Percentiles rank a stretch among this genome's conserved stretches.
phyloP scores from a whole-genome alignment of 37 sponge, comb jelly and placozoan genomes.

The Ianthella basta region DNA sequence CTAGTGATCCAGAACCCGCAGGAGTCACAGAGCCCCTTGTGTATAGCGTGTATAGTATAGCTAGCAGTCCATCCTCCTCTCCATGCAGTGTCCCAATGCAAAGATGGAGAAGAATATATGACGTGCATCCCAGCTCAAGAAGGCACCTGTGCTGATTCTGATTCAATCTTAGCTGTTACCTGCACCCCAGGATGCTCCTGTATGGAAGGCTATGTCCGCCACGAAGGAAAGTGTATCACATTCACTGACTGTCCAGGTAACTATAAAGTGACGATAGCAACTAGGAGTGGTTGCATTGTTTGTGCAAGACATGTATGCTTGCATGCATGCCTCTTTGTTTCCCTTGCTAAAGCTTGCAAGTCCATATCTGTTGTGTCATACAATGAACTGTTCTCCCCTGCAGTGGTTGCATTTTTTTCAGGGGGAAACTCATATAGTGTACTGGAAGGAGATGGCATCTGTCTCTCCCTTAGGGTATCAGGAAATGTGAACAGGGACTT shows the following conservation, averaged over 20 bases:
- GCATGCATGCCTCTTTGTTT: too few species aligned
- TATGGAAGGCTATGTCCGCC: background rate
- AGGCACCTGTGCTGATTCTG: background rate
- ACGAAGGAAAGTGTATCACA: background rate
- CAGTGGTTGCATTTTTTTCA: background rate
- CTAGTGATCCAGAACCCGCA: too few species aligned
- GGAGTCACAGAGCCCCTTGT: too few species aligned
- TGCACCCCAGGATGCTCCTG: constrained; percentile 6
- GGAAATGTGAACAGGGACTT: background rate
- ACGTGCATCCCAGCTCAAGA: background rate
- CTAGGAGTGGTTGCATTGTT: background rate
- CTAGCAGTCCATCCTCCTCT: too few species aligned
- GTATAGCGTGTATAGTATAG: too few species aligned
- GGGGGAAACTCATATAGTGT: background rate
- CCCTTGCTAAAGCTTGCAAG: too few species aligned
- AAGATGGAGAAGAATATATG: background rate
- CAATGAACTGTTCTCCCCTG: background rate
- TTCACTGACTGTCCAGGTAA: background rate
- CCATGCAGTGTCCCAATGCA: background rate
- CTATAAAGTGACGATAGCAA: background rate
- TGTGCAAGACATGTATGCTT: too few species aligned
- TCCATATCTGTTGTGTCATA: too few species aligned
- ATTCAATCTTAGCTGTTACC: background rate
- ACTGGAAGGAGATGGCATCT: background rate
- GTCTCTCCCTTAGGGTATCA: background rate